A percentile compares a stretch with the other conserved stretches of the same genome.
Conservation (phyloP, 2,113 vertebrate species). For the Thamnophis sirtalis region DNA sequence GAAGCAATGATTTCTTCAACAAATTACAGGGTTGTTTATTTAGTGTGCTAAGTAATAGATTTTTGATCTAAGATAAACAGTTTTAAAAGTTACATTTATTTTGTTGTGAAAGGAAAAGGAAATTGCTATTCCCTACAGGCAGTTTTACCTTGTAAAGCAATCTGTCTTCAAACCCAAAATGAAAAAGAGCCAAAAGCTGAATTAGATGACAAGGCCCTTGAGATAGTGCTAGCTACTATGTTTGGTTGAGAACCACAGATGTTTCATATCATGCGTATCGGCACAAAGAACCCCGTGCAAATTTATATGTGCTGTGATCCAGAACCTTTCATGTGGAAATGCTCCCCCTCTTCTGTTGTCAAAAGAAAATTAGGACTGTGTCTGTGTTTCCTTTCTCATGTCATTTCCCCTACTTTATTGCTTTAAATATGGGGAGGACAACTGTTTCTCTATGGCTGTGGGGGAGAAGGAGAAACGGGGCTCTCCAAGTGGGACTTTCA, state of each 20-base stretch:
- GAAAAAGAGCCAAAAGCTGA: conserved; percentile 70
- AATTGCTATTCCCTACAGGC: conserved; percentile 80
- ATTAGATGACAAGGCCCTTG: conserved; percentile 67
- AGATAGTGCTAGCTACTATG: conserved; percentile 62
- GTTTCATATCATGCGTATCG: conserved; percentile 48
- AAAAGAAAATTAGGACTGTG: neutral
- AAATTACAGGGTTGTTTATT: conserved; percentile 81
- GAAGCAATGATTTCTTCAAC: conserved; percentile 78
- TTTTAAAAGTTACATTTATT: conserved; percentile 76
- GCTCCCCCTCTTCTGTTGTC: neutral
- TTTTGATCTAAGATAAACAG: conserved; percentile 85
- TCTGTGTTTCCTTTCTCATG: neutral
- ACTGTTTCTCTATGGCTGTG: neutral
- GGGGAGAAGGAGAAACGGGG: neutral
- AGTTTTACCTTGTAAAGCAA: conserved; percentile 81
- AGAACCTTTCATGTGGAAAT: neutral
- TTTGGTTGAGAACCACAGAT: conserved; percentile 61
- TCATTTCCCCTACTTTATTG: neutral
- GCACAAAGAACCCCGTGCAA: neutral
- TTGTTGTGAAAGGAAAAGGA: conserved; percentile 76
- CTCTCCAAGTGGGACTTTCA: neutral
- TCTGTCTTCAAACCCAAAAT: conserved; percentile 68
- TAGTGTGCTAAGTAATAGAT: conserved; percentile 75
- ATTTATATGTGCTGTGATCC: neutral
- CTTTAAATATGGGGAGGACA: neutral